These are phyloP conservation scores for Dyspetes luteomarginatus DNA, from an alignment of 2,888 invertebrate species.

Conservation along the genomic window DNA sequence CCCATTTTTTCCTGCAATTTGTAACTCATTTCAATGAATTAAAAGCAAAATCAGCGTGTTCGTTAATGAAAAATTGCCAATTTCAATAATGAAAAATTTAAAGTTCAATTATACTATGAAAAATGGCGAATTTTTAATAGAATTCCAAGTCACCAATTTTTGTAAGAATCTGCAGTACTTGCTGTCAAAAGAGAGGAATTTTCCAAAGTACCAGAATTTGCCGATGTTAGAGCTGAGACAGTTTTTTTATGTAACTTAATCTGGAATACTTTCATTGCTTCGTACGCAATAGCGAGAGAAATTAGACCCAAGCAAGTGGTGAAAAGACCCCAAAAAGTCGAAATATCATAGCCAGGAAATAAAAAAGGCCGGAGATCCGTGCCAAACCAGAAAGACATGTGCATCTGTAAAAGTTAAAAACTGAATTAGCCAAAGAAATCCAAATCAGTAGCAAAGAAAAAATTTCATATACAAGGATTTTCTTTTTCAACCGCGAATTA, in stretches of 20 bases:
- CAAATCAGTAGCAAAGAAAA: background rate
- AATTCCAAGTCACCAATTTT: slow-evolving; percentile 72
- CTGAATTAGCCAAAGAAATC: background rate
- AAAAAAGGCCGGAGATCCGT: slow-evolving; percentile 87
- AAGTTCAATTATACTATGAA: background rate
- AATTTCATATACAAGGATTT: background rate
- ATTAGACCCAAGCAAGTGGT: slow-evolving; percentile 86
- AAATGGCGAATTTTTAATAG: background rate
- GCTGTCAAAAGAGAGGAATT: slow-evolving; percentile 82
- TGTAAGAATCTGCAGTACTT: slow-evolving; percentile 49
- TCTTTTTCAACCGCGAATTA: background rate
- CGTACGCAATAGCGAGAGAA: slow-evolving; percentile 86
- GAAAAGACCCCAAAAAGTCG: slow-evolving; percentile 83
- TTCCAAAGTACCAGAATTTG: slow-evolving; percentile 81
- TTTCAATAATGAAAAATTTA: background rate
- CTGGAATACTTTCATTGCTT: slow-evolving; percentile 85
- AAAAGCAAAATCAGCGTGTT: background rate
- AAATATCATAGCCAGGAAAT: slow-evolving; percentile 86
- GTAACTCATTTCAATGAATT: slow-evolving; percentile 25
- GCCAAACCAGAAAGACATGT: slow-evolving; percentile 89
- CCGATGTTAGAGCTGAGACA: slow-evolving; percentile 79
- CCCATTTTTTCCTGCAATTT: slow-evolving; percentile 73
- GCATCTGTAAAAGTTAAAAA: slow-evolving; percentile 84
- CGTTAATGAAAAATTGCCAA: background rate
- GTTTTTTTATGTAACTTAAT: slow-evolving; percentile 83